phyloP scores from a whole-genome alignment of 2,797 vertebrate genomes.

The Chelon auratus region DNA sequence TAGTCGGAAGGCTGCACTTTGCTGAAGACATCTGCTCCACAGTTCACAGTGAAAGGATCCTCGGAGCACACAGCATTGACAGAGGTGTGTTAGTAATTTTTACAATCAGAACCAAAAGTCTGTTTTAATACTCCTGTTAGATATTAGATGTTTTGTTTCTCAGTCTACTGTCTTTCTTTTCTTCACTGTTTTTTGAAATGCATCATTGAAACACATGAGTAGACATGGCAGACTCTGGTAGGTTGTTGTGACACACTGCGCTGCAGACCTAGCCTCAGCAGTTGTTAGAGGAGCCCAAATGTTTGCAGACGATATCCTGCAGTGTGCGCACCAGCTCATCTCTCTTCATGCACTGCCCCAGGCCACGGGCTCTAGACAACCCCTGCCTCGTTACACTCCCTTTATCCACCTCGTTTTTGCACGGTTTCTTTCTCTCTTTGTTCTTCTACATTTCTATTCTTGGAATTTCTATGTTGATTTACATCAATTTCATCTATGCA shows the following conservation, averaged over 20 bases:
- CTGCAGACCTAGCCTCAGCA: slow-evolving; percentile 58
- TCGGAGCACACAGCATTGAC: slow-evolving; percentile 16
- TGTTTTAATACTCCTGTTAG: slow-evolving; percentile 26
- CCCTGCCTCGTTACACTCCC: slow-evolving; percentile 51
- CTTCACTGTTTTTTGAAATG: slow-evolving; percentile 25
- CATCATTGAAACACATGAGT: slow-evolving; percentile 34
- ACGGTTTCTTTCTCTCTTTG: slow-evolving; percentile 31
- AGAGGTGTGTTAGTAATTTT: slow-evolving; percentile 31
- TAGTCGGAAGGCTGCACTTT: slow-evolving; percentile 58
- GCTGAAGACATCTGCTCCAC: slow-evolving; percentile 39
- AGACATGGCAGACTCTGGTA: slow-evolving; percentile 36
- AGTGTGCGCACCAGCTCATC: slow-evolving; percentile 61
- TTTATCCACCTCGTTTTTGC: slow-evolving; percentile 52
- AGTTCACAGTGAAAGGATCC: slow-evolving; percentile 34
- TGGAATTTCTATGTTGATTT: slow-evolving; percentile 30
- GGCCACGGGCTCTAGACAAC: slow-evolving; percentile 67
- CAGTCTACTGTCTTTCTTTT: slow-evolving; percentile 4
- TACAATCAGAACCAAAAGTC: slow-evolving; percentile 29
- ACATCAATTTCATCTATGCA: slow-evolving; percentile 16
- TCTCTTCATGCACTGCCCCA: slow-evolving; percentile 61
- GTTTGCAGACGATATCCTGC: slow-evolving; percentile 63
- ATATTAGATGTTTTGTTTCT: slow-evolving; percentile 24
- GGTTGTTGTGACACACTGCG: slow-evolving; percentile 67
- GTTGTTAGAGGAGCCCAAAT: slow-evolving; percentile 59
- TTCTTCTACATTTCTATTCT: slow-evolving; percentile 26